Evolutionary conservation across 1,140 invertebrate genomes (phyloP), one percentile per base, ranked within the genome.

Genomic region (Drosophila pectinifera): DNA sequence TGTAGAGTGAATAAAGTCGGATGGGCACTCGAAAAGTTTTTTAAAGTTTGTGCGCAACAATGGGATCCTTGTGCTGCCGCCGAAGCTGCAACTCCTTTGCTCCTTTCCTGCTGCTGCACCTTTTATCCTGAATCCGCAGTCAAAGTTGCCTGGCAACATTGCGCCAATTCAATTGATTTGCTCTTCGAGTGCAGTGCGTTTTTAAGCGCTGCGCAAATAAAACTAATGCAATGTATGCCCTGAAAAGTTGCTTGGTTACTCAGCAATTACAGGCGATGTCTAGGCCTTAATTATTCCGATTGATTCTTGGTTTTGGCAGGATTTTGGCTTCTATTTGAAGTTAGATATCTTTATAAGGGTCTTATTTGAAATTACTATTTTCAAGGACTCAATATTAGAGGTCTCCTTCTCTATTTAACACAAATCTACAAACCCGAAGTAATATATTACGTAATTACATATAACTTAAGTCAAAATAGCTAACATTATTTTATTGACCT

Each of bases 81-180:
- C 41, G 51, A 53, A 61, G 45, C 48, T 34, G 20, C 24, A 24
- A 13, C 36, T 68, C 36, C 59, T 64, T 42, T 65, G 54, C 54
- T 24, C n/a, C 54, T 24, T 42, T 20, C 4, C 42, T 45, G 43
- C 61, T 51, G 24, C 57, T 54, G 73, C 79, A 78, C 73, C 73
- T 82, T 81, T 82, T 73, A 72, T 54, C 48, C 62, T 18, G 49
- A 58, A 55, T 34, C 22, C 54, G 73, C 64, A 72, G 59, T 72
- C 65, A 78, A 72, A 78, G 78, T 81, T 82, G 65, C 68, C 51
- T 49, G 43, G 73, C 73, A 81, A 77, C 73, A 81, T 73, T 81
- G 67, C 73, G 56, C 73, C 73, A 81, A 81, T 82, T 82, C 79
- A 82, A 81, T 81, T 81, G 79, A 81, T 81, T 81, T 81, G 73